Base-by-base conservation (phyloP, 1,140 invertebrate genomes). In the Bathynomus jamesi region DNA sequence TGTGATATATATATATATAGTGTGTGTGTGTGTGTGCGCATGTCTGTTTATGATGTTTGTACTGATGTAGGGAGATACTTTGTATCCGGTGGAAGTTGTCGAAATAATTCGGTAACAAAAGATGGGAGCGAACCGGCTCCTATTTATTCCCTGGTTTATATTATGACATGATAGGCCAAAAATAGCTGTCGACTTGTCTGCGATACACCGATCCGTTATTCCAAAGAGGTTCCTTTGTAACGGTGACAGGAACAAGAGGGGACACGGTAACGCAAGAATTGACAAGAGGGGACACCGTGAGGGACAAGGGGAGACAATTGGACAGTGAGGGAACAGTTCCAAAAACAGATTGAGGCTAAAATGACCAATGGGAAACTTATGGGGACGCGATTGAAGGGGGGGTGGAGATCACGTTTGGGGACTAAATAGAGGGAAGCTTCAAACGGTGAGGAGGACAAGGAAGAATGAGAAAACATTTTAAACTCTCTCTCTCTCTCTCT, bases 1-100 rank as follows among this genome's bases (percentile, higher is more conserved):
- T n/a, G n/a, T n/a, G n/a, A 53, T 53, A 53, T 53, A 53, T 53
- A 53, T 53, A 53, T 53, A 53, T 53, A 53, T 53, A 53, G 40
- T 53, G 40, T 53, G 40, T 53, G 40, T 53, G 40, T 53, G 40
- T 53, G 40, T 53, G 40, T 53, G 40, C 21, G 40, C 21, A 5
- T 1, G 40, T 53, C 2, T 53, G 40, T 53, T 11, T 53, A 5
- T 53, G 5, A n/a, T n/a, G n/a, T n/a, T n/a, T n/a, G n/a, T 2
- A 5, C 2, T 11, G 21, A 1, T 17, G 40, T 21, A 53, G 13
- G 5, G 40, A 53, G n/a, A n/a, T n/a, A n/a, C n/a, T n/a, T n/a
- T n/a, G n/a, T n/a, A n/a, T n/a, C n/a, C n/a, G n/a, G n/a, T n/a
- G n/a, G n/a, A n/a, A n/a, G n/a, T n/a, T n/a, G n/a, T n/a, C n/a